A percentile compares a stretch with the other conserved stretches of the same genome.
Evolutionary conservation across 2,888 invertebrate species (phyloP).

Genomic region (Drosophila niveifrons): DNA sequence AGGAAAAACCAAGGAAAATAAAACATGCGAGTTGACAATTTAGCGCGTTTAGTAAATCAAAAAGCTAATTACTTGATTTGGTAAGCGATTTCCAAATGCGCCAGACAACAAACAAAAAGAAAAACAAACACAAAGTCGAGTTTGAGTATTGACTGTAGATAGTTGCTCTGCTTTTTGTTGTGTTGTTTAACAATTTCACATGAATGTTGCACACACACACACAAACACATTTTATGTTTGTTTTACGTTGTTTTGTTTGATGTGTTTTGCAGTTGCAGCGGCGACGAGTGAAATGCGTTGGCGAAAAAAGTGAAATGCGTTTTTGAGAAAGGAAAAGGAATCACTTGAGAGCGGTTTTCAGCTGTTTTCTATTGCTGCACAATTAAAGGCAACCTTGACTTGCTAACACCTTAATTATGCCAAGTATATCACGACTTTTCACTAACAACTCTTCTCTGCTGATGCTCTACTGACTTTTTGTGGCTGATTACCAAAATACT

Average conservation of each 20-base stretch:
- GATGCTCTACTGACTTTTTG: conserved; percentile 28
- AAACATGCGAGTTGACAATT: conserved; percentile 70
- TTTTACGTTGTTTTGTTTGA: conserved; percentile 2
- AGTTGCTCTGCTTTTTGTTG: conserved; percentile 44
- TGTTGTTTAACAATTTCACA: conserved; percentile 62
- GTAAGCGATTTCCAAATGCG: conserved; percentile 73
- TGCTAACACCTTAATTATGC: conserved; percentile 63
- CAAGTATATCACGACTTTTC: conserved; percentile 10
- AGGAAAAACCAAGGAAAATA: conserved; percentile 5
- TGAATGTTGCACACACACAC: conserved; percentile 39
- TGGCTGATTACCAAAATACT: conserved; percentile 49
- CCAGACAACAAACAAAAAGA: conserved; percentile 43
- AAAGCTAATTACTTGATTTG: conserved; percentile 81
- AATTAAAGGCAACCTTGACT: conserved; percentile 74
- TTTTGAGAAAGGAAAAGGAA: conserved; percentile 76
- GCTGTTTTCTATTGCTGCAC: conserved; percentile 20
- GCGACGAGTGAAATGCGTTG: conserved; percentile 57
- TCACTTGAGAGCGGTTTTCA: conserved; percentile 13
- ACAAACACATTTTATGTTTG: conserved; percentile 8
- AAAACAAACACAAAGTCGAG: conserved; percentile 14
- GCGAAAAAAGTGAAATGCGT: conserved; percentile 75
- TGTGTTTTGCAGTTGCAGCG: conserved; percentile 6
- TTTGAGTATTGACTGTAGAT: conserved; percentile 34
- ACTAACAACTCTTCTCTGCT: background rate
- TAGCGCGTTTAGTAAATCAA: conserved; percentile 82